These are phyloP conservation scores for Anoplius nigerrimus DNA, from an alignment of 2,888 invertebrate species.

Conservation along the genomic window DNA sequence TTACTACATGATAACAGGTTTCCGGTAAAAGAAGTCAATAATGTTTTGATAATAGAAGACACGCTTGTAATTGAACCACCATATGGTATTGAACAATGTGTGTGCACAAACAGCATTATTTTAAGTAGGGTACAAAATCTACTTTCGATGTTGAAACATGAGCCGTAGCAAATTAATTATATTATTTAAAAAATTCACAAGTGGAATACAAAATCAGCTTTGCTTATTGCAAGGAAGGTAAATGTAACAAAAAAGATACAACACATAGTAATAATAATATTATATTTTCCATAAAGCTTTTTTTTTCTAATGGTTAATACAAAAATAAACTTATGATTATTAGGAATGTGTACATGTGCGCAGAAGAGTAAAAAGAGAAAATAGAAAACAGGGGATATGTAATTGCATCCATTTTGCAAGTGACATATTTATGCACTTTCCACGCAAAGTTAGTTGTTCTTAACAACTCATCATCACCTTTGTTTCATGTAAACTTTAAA, in stretches of 20 bases:
- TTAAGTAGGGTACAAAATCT: conserved; percentile 64
- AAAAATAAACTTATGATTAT: conserved; percentile 59
- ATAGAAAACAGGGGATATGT: conserved; percentile 5
- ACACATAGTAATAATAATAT: conserved; percentile 42
- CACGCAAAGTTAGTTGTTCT: no score
- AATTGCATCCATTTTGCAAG: background rate
- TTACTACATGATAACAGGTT: conserved; percentile 65
- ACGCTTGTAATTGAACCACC: conserved; percentile 68
- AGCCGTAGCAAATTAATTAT: background rate
- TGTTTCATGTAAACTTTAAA: background rate
- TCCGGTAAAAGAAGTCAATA: conserved; percentile 63
- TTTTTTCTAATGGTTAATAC: conserved; percentile 47
- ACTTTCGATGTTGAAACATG: conserved; percentile 14
- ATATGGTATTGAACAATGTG: conserved; percentile 64
- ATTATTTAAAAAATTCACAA: background rate
- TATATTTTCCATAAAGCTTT: conserved; percentile 54
- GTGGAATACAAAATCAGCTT: background rate
- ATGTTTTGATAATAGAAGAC: conserved; percentile 62
- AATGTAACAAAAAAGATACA: background rate
- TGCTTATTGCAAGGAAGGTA: background rate
- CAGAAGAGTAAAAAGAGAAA: conserved; percentile 2
- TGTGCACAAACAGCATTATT: conserved; percentile 66
- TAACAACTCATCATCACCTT: background rate
- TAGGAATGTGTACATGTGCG: conserved; percentile 15
- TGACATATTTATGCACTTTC: no score